phyloP scores from a whole-genome alignment of 2,113 vertebrate genomes.

The Pluvianellus socialis region DNA sequence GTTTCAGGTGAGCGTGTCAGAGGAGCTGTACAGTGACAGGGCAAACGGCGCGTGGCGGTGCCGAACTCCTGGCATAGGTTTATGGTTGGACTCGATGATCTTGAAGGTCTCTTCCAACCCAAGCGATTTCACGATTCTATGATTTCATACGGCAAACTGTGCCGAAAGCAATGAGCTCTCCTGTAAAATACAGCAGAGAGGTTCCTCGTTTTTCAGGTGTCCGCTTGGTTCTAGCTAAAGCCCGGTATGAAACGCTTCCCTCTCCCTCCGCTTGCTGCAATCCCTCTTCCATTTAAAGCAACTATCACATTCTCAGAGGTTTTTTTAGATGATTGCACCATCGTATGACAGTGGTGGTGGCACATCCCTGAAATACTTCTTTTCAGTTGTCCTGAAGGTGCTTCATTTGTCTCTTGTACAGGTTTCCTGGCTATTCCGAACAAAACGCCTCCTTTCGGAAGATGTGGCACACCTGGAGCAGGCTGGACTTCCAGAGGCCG shows the following conservation, averaged over 20 bases:
- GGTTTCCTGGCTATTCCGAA: background rate
- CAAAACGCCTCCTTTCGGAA: background rate
- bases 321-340: background rate
- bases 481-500: background rate
- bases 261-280: background rate
- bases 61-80: too few species aligned
- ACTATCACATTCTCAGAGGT: background rate
- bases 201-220: background rate
- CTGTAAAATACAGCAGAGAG: background rate
- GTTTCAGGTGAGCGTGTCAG: background rate
- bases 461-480: background rate
- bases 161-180: background rate
- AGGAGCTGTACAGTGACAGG: background rate
- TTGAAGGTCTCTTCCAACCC: too few species aligned
- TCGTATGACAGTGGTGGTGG: background rate
- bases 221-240: background rate
- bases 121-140: too few species aligned
- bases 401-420: background rate
- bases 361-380: background rate
- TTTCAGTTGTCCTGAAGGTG: background rate
- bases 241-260: background rate
- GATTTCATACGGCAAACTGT: background rate
- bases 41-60: too few species aligned
- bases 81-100: too few species aligned
- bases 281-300: background rate